phyloP scores from a whole-genome alignment of 2,797 vertebrate species.

The Aplochiton taeniatus region DNA sequence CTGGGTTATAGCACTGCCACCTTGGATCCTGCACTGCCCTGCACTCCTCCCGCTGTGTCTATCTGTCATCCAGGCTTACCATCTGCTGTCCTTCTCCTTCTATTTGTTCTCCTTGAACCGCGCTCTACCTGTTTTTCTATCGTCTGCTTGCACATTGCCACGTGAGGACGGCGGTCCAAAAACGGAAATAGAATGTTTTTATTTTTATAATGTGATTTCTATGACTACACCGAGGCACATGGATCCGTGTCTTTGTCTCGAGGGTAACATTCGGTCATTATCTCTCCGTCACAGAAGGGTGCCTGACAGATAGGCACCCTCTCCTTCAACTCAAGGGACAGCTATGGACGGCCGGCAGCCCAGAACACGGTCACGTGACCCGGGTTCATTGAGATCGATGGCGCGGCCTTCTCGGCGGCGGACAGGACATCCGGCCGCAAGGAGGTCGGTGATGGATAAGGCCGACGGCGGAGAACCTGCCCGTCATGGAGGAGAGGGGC shows the following conservation, averaged over 20 bases:
- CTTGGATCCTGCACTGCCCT: not conserved
- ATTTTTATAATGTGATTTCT: too few relatives aligned
- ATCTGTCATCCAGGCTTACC: too few relatives aligned
- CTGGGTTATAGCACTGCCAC: not conserved
- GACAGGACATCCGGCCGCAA: conserved; percentile 9
- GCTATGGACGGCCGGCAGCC: conserved; percentile 7
- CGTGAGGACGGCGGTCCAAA: too few relatives aligned
- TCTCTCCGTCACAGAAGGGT: conserved; percentile 17
- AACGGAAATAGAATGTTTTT: too few relatives aligned
- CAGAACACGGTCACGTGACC: not conserved
- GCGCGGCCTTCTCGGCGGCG: conserved; percentile 15
- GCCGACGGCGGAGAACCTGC: conserved; percentile 6
- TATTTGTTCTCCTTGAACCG: too few relatives aligned
- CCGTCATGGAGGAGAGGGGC: conserved; percentile 21
- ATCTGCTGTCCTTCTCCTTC: too few relatives aligned
- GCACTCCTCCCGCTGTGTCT: not conserved
- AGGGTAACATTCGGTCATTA: not conserved
- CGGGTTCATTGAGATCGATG: conserved; percentile 33
- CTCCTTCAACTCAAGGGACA: conserved; percentile 19
- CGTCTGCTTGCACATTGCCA: too few relatives aligned
- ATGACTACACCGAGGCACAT: too few relatives aligned
- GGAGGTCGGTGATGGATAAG: conserved; percentile 28
- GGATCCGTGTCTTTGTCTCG: too few relatives aligned
- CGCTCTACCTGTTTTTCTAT: too few relatives aligned
- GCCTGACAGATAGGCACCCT: conserved; percentile 9